Conservation (phyloP, 2,888 invertebrate genomes). For the Julus scandinavius region DNA sequence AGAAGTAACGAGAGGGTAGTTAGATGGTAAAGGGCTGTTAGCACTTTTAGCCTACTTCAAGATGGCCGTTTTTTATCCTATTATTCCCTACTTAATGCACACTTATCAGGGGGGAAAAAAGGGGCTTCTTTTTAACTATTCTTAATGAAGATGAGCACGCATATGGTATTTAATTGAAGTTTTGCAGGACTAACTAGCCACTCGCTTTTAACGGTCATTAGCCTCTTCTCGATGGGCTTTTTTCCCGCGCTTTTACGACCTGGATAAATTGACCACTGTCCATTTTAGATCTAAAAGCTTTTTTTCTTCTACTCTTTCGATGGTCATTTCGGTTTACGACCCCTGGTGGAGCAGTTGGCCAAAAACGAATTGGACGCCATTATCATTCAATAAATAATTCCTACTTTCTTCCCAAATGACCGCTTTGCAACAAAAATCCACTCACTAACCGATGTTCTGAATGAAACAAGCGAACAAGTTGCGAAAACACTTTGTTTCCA, state of each 20-base stretch:
- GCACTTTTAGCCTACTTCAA: background rate
- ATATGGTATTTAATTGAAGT: background rate
- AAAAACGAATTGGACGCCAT: constrained; percentile 43
- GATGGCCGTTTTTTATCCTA: background rate
- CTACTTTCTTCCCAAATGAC: too few species aligned
- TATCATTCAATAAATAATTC: constrained; percentile 45
- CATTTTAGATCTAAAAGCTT: constrained; percentile 21
- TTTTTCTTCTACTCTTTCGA: background rate
- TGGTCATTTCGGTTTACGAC: constrained; percentile 27
- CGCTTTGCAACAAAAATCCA: too few species aligned
- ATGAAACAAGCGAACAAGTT: too few species aligned
- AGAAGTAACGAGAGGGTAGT: background rate
- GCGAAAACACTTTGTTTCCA: too few species aligned
- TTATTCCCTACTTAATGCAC: background rate
- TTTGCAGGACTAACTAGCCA: background rate
- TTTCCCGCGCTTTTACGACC: constrained; percentile 22
- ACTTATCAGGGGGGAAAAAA: background rate
- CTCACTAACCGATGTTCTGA: too few species aligned
- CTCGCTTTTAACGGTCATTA: constrained; percentile 7
- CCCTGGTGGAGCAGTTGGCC: constrained; percentile 18
- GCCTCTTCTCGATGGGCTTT: background rate
- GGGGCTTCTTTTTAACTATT: constrained; percentile 21
- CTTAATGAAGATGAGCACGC: background rate
- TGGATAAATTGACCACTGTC: constrained; percentile 28
- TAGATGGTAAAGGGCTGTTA: constrained; percentile 35